Conservation (phyloP, 2,797 vertebrate species). For the Aldrovandia affinis region DNA sequence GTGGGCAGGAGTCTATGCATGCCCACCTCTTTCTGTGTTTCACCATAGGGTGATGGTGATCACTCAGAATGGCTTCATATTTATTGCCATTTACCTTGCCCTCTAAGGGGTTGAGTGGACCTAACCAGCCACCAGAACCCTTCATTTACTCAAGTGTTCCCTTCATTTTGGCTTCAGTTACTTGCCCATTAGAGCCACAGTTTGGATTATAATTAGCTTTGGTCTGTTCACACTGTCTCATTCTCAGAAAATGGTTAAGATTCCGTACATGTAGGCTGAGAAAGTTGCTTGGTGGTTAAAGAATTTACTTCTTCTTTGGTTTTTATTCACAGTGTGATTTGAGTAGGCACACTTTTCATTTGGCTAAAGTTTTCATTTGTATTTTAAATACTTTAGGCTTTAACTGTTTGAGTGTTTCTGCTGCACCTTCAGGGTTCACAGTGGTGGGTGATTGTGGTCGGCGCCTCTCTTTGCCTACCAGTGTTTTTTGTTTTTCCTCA, state of each 20-base stretch:
- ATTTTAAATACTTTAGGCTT: slow-evolving; percentile 1
- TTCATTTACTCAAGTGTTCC: no score
- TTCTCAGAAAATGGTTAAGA: not conserved
- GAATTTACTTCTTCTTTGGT: not conserved
- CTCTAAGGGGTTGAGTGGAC: no score
- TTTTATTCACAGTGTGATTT: not conserved
- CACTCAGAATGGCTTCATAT: no score
- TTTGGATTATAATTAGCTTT: not conserved
- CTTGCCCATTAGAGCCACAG: not conserved
- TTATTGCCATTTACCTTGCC: no score
- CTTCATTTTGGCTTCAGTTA: no score
- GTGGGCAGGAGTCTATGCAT: not conserved
- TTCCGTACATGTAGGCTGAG: not conserved
- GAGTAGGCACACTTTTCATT: slow-evolving; percentile 23
- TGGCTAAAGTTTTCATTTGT: not conserved
- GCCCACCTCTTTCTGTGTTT: not conserved
- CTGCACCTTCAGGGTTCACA: not conserved
- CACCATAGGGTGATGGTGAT: no score
- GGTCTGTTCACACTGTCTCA: not conserved
- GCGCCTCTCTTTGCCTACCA: not conserved
- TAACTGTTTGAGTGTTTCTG: not conserved
- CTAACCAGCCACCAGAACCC: no score
- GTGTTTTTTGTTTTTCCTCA: not conserved
- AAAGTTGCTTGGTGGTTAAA: not conserved
- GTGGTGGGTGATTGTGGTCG: not conserved